Evolutionary conservation across 2,113 vertebrate species (phyloP).

Genomic region (Muntiacus muntjak): DNA sequence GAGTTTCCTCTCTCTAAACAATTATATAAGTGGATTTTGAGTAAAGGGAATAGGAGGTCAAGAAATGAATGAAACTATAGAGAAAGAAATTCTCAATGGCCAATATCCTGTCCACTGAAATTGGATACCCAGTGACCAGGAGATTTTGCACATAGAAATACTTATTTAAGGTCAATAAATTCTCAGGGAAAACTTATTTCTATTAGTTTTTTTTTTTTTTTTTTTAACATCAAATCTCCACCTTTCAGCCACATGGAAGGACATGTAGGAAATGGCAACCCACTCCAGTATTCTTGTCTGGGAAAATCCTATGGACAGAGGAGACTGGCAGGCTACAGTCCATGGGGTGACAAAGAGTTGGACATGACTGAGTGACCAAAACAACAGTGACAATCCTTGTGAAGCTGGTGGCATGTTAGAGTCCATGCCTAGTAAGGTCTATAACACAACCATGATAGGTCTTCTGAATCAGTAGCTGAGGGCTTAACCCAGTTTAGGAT

Average conservation of each 20-base stretch:
- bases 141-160: background rate
- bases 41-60: background rate
- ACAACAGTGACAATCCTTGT: background rate
- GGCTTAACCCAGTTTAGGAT: background rate
- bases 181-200: background rate
- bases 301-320: background rate
- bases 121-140: background rate
- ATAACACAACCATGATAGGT: background rate
- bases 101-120: background rate
- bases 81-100: background rate
- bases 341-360: background rate
- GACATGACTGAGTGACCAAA: rapidly evolving
- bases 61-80: background rate
- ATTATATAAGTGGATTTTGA: background rate
- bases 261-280: background rate
- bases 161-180: background rate
- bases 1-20: background rate
- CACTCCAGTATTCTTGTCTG: background rate
- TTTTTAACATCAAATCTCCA: background rate
- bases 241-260: background rate
- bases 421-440: background rate
- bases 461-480: background rate
- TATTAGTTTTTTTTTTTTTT: background rate
- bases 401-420: background rate
- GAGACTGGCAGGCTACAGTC: background rate